Evolutionary conservation across 2,888 invertebrate genomes (phyloP).

Genomic region (Boloria euphrosyne): DNA sequence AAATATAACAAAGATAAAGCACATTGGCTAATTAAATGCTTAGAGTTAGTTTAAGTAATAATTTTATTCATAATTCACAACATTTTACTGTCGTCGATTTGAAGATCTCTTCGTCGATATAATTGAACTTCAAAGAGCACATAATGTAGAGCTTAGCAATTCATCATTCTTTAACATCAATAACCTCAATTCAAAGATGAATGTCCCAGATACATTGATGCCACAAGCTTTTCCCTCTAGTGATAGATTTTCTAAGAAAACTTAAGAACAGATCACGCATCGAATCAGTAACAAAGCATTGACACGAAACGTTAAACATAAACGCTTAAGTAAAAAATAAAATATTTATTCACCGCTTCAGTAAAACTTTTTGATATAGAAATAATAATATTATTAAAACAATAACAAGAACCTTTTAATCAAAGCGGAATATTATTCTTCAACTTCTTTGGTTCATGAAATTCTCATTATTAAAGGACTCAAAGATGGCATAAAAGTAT

Average conservation of each 20-base stretch:
- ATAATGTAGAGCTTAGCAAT: conserved; percentile 27
- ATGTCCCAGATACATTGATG: conserved; percentile 29
- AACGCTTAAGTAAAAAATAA: not conserved
- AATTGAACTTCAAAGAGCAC: conserved; percentile 18
- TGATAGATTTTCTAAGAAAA: conserved; percentile 10
- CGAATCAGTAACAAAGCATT: conserved; percentile 2
- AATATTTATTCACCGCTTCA: too few species aligned
- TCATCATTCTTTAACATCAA: conserved; percentile 33
- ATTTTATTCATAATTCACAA: not conserved
- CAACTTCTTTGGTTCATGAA: too few species aligned
- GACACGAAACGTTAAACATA: not conserved
- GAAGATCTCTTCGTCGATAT: conserved; percentile 2
- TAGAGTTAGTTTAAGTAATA: too few species aligned
- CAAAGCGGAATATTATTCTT: too few species aligned
- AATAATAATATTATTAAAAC: too few species aligned
- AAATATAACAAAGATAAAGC: too few species aligned
- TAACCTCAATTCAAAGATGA: conserved; percentile 30
- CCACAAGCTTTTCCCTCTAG: conserved; percentile 20
- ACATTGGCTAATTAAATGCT: too few species aligned
- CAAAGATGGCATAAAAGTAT: too few species aligned
- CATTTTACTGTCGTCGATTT: conserved; percentile 12
- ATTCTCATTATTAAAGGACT: too few species aligned
- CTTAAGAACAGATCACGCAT: conserved; percentile 10
- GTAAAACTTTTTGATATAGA: too few species aligned
- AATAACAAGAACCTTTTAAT: too few species aligned